Evolutionary conservation across 1,140 invertebrate genomes (phyloP).

Genomic region (Oryctes rhinoceros): DNA sequence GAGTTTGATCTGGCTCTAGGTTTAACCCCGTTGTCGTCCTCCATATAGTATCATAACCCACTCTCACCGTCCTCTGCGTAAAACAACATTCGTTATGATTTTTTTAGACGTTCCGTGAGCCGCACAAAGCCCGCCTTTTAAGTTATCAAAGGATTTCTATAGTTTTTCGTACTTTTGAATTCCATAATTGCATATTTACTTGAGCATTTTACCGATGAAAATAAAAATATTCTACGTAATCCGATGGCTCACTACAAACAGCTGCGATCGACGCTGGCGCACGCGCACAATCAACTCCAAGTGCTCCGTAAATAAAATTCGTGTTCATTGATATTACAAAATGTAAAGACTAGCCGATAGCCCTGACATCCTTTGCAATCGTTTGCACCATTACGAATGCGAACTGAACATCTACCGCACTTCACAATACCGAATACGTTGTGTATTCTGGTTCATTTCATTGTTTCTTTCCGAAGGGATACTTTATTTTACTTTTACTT

Average conservation of each 20-base stretch:
- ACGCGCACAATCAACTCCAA: neutral
- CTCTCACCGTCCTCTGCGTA: neutral
- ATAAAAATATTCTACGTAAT: slow-evolving; percentile 51
- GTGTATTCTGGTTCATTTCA: neutral
- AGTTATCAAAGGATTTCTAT: slow-evolving; percentile 40
- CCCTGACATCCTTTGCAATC: slow-evolving; percentile 36
- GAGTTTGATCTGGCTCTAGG: slow-evolving; percentile 65
- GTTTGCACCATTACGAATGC: neutral
- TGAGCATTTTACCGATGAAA: slow-evolving; percentile 44
- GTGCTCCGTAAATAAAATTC: slow-evolving; percentile 7
- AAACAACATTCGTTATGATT: slow-evolving; percentile 21
- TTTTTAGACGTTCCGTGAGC: slow-evolving; percentile 2
- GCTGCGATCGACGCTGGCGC: slow-evolving; percentile 49
- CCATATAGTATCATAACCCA: slow-evolving; percentile 55
- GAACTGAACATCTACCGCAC: neutral
- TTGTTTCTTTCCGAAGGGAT: neutral
- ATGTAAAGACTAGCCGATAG: slow-evolving; percentile 10
- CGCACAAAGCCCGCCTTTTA: slow-evolving; percentile 28
- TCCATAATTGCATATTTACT: slow-evolving; percentile 22
- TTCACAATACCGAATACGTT: neutral
- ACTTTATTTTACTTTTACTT: slow-evolving; percentile 13
- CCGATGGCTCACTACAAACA: slow-evolving; percentile 51
- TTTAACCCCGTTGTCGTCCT: slow-evolving; percentile 57
- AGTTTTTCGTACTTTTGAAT: slow-evolving; percentile 29
- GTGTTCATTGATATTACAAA: neutral